These are phyloP conservation scores for Macrobrachium nipponense DNA, from an alignment of 1,140 invertebrate species.

Conservation along the genomic window DNA sequence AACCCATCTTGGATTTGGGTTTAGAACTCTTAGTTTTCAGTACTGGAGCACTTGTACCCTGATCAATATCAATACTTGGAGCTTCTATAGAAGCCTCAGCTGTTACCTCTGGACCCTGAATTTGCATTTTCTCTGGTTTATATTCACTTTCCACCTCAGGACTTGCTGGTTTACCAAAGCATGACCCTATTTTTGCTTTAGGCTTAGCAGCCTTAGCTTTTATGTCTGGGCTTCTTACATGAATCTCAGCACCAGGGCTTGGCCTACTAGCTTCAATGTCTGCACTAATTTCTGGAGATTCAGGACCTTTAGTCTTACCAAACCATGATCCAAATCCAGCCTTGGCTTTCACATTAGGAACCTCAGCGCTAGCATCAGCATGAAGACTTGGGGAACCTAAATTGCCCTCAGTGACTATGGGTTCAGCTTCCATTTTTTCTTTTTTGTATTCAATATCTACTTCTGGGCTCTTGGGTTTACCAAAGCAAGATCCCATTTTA, in stretches of 20 bases:
- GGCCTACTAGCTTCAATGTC: not conserved
- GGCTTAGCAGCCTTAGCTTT: slow-evolving; percentile 43
- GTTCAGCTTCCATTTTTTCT: slow-evolving; percentile 3
- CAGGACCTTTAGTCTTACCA: no score
- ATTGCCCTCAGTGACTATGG: slow-evolving; percentile 39
- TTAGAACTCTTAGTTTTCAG: not conserved
- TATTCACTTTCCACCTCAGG: slow-evolving; percentile 42
- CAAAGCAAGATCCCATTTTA: slow-evolving; percentile 45
- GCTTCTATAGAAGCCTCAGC: not conserved
- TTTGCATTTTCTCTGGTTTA: slow-evolving; percentile 28
- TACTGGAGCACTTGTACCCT: not conserved
- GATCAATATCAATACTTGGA: not conserved
- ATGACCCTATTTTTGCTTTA: slow-evolving; percentile 46
- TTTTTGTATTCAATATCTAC: slow-evolving; percentile 22
- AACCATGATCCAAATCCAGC: no score
- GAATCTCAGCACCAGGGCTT: slow-evolving; percentile 4
- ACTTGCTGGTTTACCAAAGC: slow-evolving; percentile 48
- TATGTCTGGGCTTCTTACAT: slow-evolving; percentile 22
- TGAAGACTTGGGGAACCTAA: slow-evolving; percentile 18
- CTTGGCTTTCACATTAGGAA: not conserved
- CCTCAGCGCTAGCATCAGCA: slow-evolving; percentile 8
- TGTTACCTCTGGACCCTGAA: not conserved
- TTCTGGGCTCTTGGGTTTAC: slow-evolving; percentile 20
- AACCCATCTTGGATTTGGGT: slow-evolving; percentile 4
- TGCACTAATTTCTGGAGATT: not conserved